phyloP scores from a whole-genome alignment of 2,113 vertebrate genomes.

The Pseudolaguvia tuberculata region DNA sequence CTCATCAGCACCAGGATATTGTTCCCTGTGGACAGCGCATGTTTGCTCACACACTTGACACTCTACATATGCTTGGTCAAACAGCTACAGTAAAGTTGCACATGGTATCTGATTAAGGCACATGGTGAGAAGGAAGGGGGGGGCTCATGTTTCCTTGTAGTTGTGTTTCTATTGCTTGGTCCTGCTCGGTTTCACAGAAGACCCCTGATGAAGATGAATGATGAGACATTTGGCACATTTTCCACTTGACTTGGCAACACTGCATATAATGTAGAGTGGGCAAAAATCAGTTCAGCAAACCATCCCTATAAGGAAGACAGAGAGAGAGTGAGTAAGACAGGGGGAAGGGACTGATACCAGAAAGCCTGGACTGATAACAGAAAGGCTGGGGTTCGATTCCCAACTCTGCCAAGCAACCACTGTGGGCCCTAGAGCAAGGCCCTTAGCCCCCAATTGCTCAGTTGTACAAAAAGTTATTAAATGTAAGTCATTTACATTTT shows the following conservation, averaged over 20 bases:
- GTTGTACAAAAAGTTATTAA: too few relatives aligned
- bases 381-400: too few relatives aligned
- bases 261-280: constrained; percentile 46
- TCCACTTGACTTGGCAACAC: constrained; percentile 57
- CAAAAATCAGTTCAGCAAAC: constrained; percentile 23
- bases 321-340: constrained; percentile 2
- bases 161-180: constrained; percentile 12
- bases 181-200: constrained; percentile 19
- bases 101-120: constrained; percentile 56
- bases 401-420: too few relatives aligned
- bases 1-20: constrained; percentile 87
- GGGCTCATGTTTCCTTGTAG: constrained; percentile 33
- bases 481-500: too few relatives aligned
- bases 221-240: constrained; percentile 55
- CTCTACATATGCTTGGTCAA: not conserved
- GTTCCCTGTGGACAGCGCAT: constrained; percentile 72
- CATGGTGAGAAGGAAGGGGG: constrained; percentile 25
- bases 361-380: too few relatives aligned
- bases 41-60: constrained; percentile 1
- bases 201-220: constrained; percentile 45
- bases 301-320: constrained; percentile 40
- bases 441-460: too few relatives aligned
- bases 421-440: too few relatives aligned
- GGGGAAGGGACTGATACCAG: too few relatives aligned
- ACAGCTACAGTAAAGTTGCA: constrained; percentile 47